A percentile compares a stretch with the other conserved stretches of the same genome.
Conservation (phyloP, 2,797 vertebrate genomes). For the Eospalax fontanierii region DNA sequence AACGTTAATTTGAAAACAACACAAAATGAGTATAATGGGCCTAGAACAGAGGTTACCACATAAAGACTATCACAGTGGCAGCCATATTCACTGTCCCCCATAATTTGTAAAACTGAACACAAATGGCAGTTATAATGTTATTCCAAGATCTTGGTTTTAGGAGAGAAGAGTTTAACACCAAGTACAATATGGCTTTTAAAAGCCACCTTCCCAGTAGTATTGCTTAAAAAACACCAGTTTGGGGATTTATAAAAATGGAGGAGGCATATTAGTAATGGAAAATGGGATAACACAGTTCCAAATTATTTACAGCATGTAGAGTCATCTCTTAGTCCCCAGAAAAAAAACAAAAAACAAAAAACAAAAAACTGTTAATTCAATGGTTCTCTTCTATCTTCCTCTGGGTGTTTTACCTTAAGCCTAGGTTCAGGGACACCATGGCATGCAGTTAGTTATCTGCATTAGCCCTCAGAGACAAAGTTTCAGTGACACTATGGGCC, state of each 20-base stretch:
- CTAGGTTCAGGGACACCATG: neutral
- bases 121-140: conserved; percentile 43
- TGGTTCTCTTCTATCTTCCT: neutral
- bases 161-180: conserved; percentile 48
- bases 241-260: neutral
- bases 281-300: conserved; percentile 3
- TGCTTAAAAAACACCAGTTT: conserved; percentile 46
- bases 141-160: neutral
- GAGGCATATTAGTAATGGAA: neutral
- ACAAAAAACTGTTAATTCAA: too few species aligned
- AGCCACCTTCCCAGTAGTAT: neutral
- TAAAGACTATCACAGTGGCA: neutral
- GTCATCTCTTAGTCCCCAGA: neutral
- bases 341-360: too few species aligned
- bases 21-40: neutral
- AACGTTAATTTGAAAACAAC: conserved; percentile 18
- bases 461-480: neutral
- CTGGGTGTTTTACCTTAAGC: neutral
- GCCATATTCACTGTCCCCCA: neutral
- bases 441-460: neutral
- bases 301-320: conserved; percentile 1
- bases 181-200: neutral
- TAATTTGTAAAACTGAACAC: conserved; percentile 27
- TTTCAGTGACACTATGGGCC: neutral
- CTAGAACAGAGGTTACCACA: neutral